Base-by-base conservation (phyloP, 2,797 vertebrate genomes). In the Orientallactaga sibirica region DNA sequence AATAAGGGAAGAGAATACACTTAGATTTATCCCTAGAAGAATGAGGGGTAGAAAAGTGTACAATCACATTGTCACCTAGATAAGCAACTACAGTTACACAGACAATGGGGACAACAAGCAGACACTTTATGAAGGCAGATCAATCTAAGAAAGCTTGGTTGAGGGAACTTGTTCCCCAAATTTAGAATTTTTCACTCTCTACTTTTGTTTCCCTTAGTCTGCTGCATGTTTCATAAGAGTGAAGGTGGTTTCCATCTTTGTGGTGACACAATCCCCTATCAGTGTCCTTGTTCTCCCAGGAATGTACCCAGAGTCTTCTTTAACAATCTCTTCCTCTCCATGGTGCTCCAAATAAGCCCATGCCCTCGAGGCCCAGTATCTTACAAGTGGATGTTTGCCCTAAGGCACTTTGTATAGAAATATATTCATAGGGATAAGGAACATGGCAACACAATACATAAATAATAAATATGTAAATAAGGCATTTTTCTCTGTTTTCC, bases 331-430 rank as follows among this genome's bases (percentile, higher is more conserved):
- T n/a, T 73, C 14, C 37, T 83, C 4, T 27, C 11, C 6, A 0
- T 61, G 7, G 7, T 71, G n/a, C 3, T 33, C 62, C 55, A n/a
- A 75, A 66, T 8, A 14, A 37, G 2, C 3, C 4, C 3, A 1
- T 61, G 2, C 1, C 70, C 0, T 20, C 1, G 7, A 4, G 4
- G 20, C 48, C n/a, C 5, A 10, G 10, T 25, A 25, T 24, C 11
- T 0, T 8, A 48, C 24, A 1, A 27, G 22, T 62, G 15, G 5
- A 19, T 5, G 58, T 0, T 70, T 5, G 5, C 16, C 12, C 10
- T 3, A 77, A 19, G n/a, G 9, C 58, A 41, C 5, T 5, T 68
- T 52, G 70, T 9, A 18, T 74, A 33, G 10, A n/a, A 11, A 29
- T 33, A 29, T 11, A 66, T 18, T 74, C 1, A 1, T 4, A 80